Evolutionary conservation across 2,113 vertebrate species (phyloP), one percentile per base, ranked within the genome.

Genomic region (Corydoras maculifer): DNA sequence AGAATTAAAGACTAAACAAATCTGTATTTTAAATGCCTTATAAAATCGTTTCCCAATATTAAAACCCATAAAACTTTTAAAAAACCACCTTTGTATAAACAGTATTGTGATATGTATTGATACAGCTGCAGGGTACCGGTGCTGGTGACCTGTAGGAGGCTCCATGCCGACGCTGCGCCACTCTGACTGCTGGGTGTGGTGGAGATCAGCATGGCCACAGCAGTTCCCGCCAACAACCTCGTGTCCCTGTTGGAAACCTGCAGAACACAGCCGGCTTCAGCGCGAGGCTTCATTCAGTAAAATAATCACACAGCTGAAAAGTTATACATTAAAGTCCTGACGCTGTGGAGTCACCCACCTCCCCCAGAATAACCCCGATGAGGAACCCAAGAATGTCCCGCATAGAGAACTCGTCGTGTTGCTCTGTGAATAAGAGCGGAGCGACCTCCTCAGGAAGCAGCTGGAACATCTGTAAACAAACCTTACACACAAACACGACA

Each of bases 391-490:
- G 51, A 75, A 94, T 90, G 9, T 14, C 81, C 77, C 87, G 85
- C 77, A 93, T 9, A 13, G 75, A 49, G 11, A 74, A 64, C 0
- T 61, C 75, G 9, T 69, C 63, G 3, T 58, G 74, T 0, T 31
- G 63, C 0, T 75, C 7, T 0, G 76, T 79, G 91, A 91, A 94
- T 2, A 87, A 88, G 1, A 91, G 65, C n/a, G 83, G 83, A 9
- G 82, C 75, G 63, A 95, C 75, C 0, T 90, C 85, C 63, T 80
- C 63, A 0, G 92, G 82, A 77, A 95, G 68, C 0, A 58, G 77
- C 84, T 93, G 92, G 80, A 95, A 96, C 12, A 92, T 79, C 75
- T 93, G 92, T 74, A 96, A 86, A 77, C 92, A 95, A n/a, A 90
- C 79, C 94, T 95, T 84, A 11, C 58, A 48, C 70, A 13, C 4